Evolutionary conservation across 2,797 vertebrate genomes (phyloP).

Genomic region (Ficedula albicollis): DNA sequence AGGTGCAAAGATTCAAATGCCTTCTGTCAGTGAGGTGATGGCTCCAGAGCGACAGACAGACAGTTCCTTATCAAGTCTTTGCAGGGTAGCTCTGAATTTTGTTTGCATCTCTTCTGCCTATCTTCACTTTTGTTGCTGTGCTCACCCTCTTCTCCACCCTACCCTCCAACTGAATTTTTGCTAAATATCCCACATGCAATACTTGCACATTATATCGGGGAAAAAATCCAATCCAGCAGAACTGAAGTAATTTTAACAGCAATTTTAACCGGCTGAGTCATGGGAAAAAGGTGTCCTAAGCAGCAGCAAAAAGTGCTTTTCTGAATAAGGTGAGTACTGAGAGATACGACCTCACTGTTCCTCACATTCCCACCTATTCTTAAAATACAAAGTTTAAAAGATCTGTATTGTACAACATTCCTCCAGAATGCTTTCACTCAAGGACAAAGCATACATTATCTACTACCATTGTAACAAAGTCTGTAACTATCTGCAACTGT

Average conservation of each 20-base stretch:
- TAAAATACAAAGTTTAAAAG: not conserved
- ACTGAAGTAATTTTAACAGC: conserved; percentile 12
- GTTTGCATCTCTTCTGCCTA: not conserved
- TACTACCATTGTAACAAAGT: not conserved
- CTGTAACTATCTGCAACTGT: not conserved
- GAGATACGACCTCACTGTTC: not conserved
- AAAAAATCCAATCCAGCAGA: not conserved
- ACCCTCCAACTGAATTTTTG: not conserved
- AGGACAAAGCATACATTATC: not conserved
- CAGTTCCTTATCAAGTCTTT: not conserved
- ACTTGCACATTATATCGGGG: not conserved
- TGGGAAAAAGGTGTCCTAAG: not conserved
- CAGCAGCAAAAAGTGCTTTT: not conserved
- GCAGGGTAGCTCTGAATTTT: not conserved
- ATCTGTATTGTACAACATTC: not conserved
- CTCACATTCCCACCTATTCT: not conserved
- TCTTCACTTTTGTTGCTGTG: not conserved
- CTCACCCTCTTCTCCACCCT: not conserved
- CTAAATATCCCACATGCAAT: conserved; percentile 3
- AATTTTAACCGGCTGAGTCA: conserved; percentile 46
- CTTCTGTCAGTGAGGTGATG: not conserved
- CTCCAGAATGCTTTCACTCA: not conserved
- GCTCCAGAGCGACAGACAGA: not conserved
- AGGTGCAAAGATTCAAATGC: conserved; percentile 8
- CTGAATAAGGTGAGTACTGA: not conserved